phyloP scores from a whole-genome alignment of 2,113 vertebrate species.

The Lucifuga dentata region DNA sequence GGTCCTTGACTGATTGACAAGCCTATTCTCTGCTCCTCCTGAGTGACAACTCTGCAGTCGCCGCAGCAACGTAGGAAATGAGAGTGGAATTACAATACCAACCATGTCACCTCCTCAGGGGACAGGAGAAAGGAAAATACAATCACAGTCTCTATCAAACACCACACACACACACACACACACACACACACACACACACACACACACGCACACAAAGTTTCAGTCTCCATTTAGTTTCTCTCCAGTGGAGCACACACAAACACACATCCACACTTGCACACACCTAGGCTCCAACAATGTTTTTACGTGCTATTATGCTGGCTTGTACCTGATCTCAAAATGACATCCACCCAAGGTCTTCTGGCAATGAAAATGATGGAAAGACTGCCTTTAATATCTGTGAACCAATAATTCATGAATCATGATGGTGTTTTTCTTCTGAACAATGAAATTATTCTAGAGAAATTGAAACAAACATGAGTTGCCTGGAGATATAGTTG shows the following conservation, averaged over 20 bases:
- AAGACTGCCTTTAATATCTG: constrained; percentile 8
- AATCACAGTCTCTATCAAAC: constrained; percentile 71
- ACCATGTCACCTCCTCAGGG: constrained; percentile 81
- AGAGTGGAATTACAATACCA: constrained; percentile 84
- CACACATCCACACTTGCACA: constrained; percentile 9
- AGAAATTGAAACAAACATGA: neutral
- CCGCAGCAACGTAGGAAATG: constrained; percentile 77
- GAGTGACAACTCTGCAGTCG: constrained; percentile 80
- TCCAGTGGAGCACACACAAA: constrained; percentile 10
- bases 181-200: neutral
- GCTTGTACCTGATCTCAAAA: constrained; percentile 24
- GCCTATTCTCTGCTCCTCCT: constrained; percentile 75
- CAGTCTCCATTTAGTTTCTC: constrained; percentile 37
- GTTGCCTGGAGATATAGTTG: too few species aligned
- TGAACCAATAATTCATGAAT: neutral
- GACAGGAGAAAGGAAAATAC: constrained; percentile 78
- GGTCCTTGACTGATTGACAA: constrained; percentile 81
- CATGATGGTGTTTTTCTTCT: constrained; percentile 3
- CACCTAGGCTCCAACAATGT: constrained; percentile 34
- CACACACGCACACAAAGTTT: constrained; percentile 8
- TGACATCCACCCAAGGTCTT: constrained; percentile 11
- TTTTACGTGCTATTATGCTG: constrained; percentile 10
- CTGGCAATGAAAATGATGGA: constrained; percentile 7
- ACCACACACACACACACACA: constrained; percentile 12
- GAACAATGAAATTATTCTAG: neutral